phyloP scores from a whole-genome alignment of 2,888 invertebrate species.

The Hyalella azteca region DNA sequence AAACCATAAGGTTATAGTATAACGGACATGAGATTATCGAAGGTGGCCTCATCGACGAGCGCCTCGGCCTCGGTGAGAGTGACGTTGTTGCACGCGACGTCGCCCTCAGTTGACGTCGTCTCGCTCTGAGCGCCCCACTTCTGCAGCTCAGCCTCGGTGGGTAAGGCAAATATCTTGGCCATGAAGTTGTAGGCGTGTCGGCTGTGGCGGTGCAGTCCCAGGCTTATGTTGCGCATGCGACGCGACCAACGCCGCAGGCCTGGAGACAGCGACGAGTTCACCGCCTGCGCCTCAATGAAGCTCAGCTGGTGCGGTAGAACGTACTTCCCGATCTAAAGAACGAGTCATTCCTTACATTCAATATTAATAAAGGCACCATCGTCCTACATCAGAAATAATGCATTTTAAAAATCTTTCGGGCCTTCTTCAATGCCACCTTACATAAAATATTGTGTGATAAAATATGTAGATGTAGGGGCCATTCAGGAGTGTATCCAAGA shows the following conservation, averaged over 20 bases:
- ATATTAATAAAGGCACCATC: no score
- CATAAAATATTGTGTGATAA: no score
- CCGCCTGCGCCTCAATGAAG: constrained; percentile 36
- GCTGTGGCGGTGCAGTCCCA: constrained; percentile 25
- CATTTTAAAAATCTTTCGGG: no score
- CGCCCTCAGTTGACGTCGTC: not conserved
- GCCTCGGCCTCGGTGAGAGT: constrained; percentile 25
- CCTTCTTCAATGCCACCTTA: no score
- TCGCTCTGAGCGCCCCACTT: constrained; percentile 35
- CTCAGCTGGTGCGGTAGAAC: constrained; percentile 28
- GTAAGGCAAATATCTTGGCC: constrained; percentile 31
- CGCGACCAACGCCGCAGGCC: constrained; percentile 36
- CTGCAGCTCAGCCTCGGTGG: constrained; percentile 22
- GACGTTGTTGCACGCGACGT: constrained; percentile 19
- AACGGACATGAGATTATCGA: constrained; percentile 35
- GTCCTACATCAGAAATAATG: no score
- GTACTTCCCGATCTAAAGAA: constrained; percentile 15
- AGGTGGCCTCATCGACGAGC: constrained; percentile 22
- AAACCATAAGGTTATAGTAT: constrained; percentile 18
- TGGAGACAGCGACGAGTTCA: constrained; percentile 17
- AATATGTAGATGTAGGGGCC: no score
- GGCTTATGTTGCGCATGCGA: constrained; percentile 35
- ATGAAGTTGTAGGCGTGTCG: constrained; percentile 26
- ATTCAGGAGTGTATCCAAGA: no score
- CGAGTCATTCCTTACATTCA: no score